phyloP scores from a whole-genome alignment of 2,888 invertebrate species.

The Brachypalpus laphriformis region DNA sequence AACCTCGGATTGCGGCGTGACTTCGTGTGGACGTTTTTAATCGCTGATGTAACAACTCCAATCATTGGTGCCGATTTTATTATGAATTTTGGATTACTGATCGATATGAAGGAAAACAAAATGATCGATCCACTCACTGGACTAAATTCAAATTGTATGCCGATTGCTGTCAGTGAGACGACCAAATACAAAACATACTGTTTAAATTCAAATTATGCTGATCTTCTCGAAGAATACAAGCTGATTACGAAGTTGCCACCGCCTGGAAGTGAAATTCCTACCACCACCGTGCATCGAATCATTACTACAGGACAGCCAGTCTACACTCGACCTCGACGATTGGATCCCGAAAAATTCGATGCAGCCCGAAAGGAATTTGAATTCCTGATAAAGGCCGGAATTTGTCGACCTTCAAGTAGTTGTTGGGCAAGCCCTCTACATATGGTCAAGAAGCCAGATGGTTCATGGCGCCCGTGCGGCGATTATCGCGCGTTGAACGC shows the following conservation, averaged over 20 bases:
- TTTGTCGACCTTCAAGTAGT: neutral
- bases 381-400: neutral
- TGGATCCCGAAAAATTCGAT: neutral
- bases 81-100: neutral
- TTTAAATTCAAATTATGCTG: too few species aligned
- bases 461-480: neutral
- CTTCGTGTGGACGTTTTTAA: too few species aligned
- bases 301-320: neutral
- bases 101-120: neutral
- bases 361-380: neutral
- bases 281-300: neutral
- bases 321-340: neutral
- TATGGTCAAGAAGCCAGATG: too few species aligned
- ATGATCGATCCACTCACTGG: neutral
- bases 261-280: neutral
- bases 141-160: neutral
- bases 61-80: conserved; percentile 2
- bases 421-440: too few species aligned
- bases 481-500: too few species aligned
- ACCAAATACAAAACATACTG: too few species aligned
- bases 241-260: neutral
- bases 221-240: too few species aligned
- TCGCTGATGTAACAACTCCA: neutral
- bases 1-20: too few species aligned
- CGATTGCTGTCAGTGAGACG: too few species aligned